These are phyloP conservation scores for Ceramica pisi DNA, from an alignment of 2,888 invertebrate genomes.

Conservation along the genomic window DNA sequence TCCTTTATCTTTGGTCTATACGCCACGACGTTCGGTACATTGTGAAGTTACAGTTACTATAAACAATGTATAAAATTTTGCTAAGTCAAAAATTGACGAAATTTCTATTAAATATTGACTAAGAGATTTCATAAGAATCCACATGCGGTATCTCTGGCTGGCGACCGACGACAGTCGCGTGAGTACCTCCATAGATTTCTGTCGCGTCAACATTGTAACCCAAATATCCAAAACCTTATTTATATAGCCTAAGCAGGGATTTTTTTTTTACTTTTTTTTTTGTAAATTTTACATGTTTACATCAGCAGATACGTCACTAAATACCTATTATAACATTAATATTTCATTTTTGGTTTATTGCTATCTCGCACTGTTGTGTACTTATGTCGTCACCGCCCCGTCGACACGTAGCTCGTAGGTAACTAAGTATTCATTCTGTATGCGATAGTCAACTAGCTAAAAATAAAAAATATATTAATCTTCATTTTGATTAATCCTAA, in stretches of 20 bases:
- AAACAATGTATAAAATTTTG: slow-evolving; percentile 91
- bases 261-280: slow-evolving; percentile 85
- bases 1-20: slow-evolving; percentile 89
- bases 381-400: slow-evolving; percentile 74
- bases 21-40: slow-evolving; percentile 86
- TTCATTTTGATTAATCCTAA: slow-evolving; percentile 87
- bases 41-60: slow-evolving; percentile 86
- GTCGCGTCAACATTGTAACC: slow-evolving; percentile 85
- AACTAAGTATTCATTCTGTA: slow-evolving; percentile 83
- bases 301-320: slow-evolving; percentile 90
- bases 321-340: slow-evolving; percentile 89
- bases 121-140: slow-evolving; percentile 90
- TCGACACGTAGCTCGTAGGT: slow-evolving; percentile 78
- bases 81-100: slow-evolving; percentile 91
- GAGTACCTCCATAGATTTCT: slow-evolving; percentile 83
- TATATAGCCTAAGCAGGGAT: slow-evolving; percentile 88
- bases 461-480: slow-evolving; percentile 91
- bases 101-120: slow-evolving; percentile 90
- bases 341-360: slow-evolving; percentile 91
- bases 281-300: slow-evolving; percentile 88
- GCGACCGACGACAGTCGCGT: slow-evolving; percentile 74
- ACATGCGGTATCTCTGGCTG: slow-evolving; percentile 84
- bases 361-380: slow-evolving; percentile 86
- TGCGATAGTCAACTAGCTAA: slow-evolving; percentile 90
- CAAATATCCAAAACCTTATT: slow-evolving; percentile 88